Conservation (phyloP, 1,140 invertebrate genomes). For the Trichoplusia ni region DNA sequence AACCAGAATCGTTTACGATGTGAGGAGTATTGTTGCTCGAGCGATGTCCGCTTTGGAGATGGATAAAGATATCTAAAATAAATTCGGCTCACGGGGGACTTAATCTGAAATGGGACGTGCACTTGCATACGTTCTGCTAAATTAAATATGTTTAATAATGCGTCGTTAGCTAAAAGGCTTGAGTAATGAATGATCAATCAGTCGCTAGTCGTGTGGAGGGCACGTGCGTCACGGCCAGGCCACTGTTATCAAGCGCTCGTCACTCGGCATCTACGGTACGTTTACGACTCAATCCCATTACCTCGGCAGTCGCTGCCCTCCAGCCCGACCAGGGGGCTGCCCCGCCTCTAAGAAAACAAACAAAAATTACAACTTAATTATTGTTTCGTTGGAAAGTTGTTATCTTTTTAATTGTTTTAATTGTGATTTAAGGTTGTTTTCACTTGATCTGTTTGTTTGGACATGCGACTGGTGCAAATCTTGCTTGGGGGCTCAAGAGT, state of each 20-base stretch:
- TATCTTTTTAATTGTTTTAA: constrained; percentile 42
- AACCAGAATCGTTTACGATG: too few relatives aligned
- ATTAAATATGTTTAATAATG: too few relatives aligned
- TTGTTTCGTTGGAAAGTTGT: constrained; percentile 31
- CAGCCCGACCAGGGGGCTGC: not conserved
- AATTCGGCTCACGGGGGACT: too few relatives aligned
- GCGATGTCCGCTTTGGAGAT: too few relatives aligned
- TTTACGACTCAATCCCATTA: constrained; percentile 31
- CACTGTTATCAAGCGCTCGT: constrained; percentile 4
- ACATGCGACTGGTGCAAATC: not conserved
- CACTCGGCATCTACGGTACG: not conserved
- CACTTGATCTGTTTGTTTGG: constrained; percentile 22
- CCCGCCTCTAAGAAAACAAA: constrained; percentile 31
- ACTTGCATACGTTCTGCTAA: too few relatives aligned
- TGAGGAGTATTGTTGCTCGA: too few relatives aligned
- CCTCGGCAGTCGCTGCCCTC: not conserved
- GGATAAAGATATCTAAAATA: too few relatives aligned
- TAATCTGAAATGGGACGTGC: too few relatives aligned
- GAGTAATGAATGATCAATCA: too few relatives aligned
- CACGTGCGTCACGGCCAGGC: not conserved
- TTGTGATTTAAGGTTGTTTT: constrained; percentile 38
- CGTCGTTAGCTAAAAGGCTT: too few relatives aligned
- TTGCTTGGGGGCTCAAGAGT: not conserved
- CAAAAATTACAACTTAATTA: constrained; percentile 46
- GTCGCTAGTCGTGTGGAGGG: too few relatives aligned